Percentiles rank a stretch among this genome's conserved stretches.
Evolutionary conservation across 2,113 vertebrate species (phyloP).

Genomic region (Hippocampus zosterae): DNA sequence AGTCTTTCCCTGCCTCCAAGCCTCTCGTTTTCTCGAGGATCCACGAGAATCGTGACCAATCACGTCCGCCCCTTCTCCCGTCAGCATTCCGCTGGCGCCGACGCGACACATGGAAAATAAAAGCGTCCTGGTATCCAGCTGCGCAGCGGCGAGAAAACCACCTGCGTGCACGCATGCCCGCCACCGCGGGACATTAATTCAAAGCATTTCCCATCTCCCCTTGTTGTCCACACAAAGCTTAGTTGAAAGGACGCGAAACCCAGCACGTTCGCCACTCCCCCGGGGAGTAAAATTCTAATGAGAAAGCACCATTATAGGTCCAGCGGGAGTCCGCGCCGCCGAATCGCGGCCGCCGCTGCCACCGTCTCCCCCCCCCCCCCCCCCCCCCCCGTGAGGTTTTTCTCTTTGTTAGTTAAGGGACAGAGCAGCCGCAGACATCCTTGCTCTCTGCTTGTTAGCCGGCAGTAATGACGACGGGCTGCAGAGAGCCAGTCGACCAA

Average conservation of each 20-base stretch:
- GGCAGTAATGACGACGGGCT: conserved; percentile 64
- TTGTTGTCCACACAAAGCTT: conserved; percentile 33
- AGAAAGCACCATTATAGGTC: conserved; percentile 57
- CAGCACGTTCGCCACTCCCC: conserved; percentile 25
- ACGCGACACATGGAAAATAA: conserved; percentile 33
- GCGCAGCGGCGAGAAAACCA: background rate
- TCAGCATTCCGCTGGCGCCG: conserved; percentile 20
- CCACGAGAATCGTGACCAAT: conserved; percentile 36
- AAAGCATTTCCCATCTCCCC: conserved; percentile 33
- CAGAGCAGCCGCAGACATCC: conserved; percentile 52
- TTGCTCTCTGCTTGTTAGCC: conserved; percentile 63
- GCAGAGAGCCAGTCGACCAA: conserved; percentile 53
- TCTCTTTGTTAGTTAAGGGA: conserved; percentile 66
- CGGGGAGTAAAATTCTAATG: conserved; percentile 53
- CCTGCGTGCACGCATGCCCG: background rate
- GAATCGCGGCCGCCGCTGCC: conserved; percentile 34
- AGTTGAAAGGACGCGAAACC: conserved; percentile 60
- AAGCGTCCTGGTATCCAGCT: conserved; percentile 28
- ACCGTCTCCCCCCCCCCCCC: too few species aligned
- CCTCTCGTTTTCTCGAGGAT: conserved; percentile 1
- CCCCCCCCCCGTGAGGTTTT: conserved; percentile 51
- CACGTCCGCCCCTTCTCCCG: conserved; percentile 17
- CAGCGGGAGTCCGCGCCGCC: conserved; percentile 42
- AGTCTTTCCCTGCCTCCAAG: conserved; percentile 9
- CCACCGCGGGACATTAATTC: conserved; percentile 34